Evolutionary conservation across 2,797 vertebrate species (phyloP), one percentile per base, ranked within the genome.

Genomic region (Spheniscus humboldti): DNA sequence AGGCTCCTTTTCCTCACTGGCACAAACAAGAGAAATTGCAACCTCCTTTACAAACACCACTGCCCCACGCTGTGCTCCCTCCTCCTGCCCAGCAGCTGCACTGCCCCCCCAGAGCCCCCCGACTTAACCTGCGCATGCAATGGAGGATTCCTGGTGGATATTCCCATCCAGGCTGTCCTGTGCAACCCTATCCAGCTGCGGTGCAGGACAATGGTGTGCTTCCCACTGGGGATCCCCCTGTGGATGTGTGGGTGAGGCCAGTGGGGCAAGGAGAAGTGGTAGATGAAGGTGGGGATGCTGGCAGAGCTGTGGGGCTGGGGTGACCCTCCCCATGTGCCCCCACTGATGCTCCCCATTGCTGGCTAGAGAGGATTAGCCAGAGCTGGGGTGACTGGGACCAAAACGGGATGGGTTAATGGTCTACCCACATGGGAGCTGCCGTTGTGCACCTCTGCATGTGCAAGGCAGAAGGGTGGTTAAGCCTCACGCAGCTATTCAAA

Each of bases 401-500:
- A 84, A 90, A 48, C 0, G 1, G 80, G 45, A 43, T 1, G 43
- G 20, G 55, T 17, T 48, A 56, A 28, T 35, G 90, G 11, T 28
- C 27, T 59, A 6, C 17, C n/a, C 78, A 6, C 0, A 0, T 8
- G 22, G 37, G 48, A 87, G 20, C 66, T 75, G 37, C 39, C 11
- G 2, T 11, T 25, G 31, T 14, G 33, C 0, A 8, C 45, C 31
- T 24, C 2, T 12, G 43, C 2, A 2, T 14, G 56, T n/a, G 39
- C 37, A 24, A 57, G 60, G 39, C 63, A 73, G 59, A 31, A 67
- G 22, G 20, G 47, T 14, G 88, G 45, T 53, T 7, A 4, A 85
- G 6, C 57, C 72, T 53, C 55, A 6, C 0, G 0, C 76, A 45
- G 52, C 16, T 37, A 7, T 28, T 37, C 41, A 31, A 3, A 1